Evolutionary conservation across 2,888 invertebrate species (phyloP).

Genomic region (Aspidiotus destructor): DNA sequence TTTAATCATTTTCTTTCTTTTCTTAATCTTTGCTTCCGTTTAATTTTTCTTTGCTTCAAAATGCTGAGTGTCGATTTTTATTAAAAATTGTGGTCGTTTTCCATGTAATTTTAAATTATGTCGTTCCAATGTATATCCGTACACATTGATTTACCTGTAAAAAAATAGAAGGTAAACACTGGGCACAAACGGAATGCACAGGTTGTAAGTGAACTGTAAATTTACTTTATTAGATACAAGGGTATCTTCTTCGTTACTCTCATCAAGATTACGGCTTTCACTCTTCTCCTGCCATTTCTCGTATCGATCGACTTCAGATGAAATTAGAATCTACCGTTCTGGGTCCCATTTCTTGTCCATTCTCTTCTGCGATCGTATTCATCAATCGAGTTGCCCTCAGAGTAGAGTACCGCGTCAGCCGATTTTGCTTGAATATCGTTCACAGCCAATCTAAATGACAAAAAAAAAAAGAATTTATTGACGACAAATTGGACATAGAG

Average conservation of each 20-base stretch:
- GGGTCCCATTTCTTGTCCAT: slow-evolving; percentile 66
- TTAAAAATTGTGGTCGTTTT: slow-evolving; percentile 44
- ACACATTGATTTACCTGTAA: slow-evolving; percentile 33
- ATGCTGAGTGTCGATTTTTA: slow-evolving; percentile 37
- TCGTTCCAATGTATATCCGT: slow-evolving; percentile 61
- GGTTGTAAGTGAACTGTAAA: background rate
- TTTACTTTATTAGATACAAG: slow-evolving; percentile 15
- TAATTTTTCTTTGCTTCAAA: slow-evolving; percentile 38
- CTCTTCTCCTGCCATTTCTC: slow-evolving; percentile 73
- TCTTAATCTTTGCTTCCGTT: slow-evolving; percentile 35
- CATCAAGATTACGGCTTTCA: slow-evolving; percentile 48
- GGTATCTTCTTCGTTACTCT: slow-evolving; percentile 43
- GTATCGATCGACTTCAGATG: slow-evolving; percentile 85
- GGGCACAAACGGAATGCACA: background rate
- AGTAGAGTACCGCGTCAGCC: slow-evolving; percentile 50
- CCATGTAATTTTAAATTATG: slow-evolving; percentile 63
- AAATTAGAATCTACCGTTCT: slow-evolving; percentile 86
- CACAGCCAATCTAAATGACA: slow-evolving; percentile 19
- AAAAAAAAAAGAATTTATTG: slow-evolving; percentile 8
- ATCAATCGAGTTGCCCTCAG: slow-evolving; percentile 70
- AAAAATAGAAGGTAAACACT: slow-evolving; percentile 11
- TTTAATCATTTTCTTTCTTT: slow-evolving; percentile 37
- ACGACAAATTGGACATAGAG: background rate
- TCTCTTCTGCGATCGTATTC: slow-evolving; percentile 44
- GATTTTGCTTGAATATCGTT: slow-evolving; percentile 32